Percentiles rank a stretch among this genome's conserved stretches.
phyloP scores from a whole-genome alignment of 1,140 invertebrate species.

The Pantala flavescens region DNA sequence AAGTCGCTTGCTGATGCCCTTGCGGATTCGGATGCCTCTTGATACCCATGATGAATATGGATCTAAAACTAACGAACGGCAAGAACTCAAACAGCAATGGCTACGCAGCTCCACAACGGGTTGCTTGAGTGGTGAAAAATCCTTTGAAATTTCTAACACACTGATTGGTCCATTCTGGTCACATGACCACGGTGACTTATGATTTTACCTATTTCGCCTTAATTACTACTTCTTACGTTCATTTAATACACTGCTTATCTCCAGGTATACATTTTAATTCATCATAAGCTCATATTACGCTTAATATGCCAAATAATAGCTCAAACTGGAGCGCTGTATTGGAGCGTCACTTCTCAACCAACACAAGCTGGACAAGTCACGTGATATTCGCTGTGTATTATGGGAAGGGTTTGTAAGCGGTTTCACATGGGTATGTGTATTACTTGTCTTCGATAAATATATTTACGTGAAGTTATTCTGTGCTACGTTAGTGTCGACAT shows the following conservation, averaged over 20 bases:
- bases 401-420: not conserved
- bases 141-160: constrained; percentile 27
- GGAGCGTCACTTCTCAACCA: not conserved
- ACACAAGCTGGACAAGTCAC: not conserved
- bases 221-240: not conserved
- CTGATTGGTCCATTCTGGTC: constrained; percentile 27
- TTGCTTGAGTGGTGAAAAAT: constrained; percentile 29
- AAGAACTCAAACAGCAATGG: constrained; percentile 40
- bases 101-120: constrained; percentile 34
- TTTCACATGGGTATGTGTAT: not conserved
- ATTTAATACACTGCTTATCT: not conserved
- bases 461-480: not conserved
- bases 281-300: not conserved
- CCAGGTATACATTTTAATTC: not conserved
- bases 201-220: not conserved
- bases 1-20: constrained; percentile 27
- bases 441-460: not conserved
- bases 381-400: not conserved
- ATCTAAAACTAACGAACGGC: constrained; percentile 31
- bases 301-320: not conserved
- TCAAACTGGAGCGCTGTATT: not conserved
- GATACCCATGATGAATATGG: constrained; percentile 34
- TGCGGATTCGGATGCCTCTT: constrained; percentile 28
- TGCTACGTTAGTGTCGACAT: not conserved
- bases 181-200: constrained; percentile 24